Base-by-base conservation (phyloP, 2,888 invertebrate species). In the Cacoxenus indagator region DNA sequence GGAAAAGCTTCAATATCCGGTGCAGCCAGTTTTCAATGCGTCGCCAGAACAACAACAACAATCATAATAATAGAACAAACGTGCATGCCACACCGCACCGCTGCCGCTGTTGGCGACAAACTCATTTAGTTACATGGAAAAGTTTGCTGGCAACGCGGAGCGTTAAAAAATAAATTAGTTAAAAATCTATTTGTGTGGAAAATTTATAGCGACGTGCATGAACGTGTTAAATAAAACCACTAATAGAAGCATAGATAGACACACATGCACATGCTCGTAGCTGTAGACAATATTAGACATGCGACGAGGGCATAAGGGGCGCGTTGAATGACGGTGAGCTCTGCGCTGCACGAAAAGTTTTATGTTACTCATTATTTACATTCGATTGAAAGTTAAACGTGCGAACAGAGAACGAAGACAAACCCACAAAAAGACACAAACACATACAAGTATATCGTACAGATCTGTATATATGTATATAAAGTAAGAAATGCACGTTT, bases 301-400 rank as follows among this genome's bases (percentile, higher is more conserved):
- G 37, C 14, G 8, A 11, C 14, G 37, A 37, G 8, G 37, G 17
- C n/a, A 54, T n/a, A 54, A 37, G 17, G 51, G 22, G 22, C n/a
- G n/a, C n/a, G 51, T 3, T 11, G 31, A 37, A 59, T 8, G 31
- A 31, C 22, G 14, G 3, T 31, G 22, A 8, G 59, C 29, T 57
- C 57, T 2, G 27, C 48, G 59, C 64, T 66, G 69, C 69, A 75
- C 72, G 70, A 71, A 69, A 74, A 67, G 64, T 69, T 71, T 75
- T 70, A 73, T 75, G 76, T 55, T 69, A 72, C 73, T 76, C 76
- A 81, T 81, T 82, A 83, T 83, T 84, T 81, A 77, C 83, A 81
- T 84, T 82, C 83, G 83, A 84, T 81, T 84, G 79, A 71, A 83
- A 83, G 84, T 81, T 84, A 74, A 81, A 76, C 79, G 77, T 84